phyloP scores from a whole-genome alignment of 1,140 invertebrate genomes.

The Trachelipus rathkii region DNA sequence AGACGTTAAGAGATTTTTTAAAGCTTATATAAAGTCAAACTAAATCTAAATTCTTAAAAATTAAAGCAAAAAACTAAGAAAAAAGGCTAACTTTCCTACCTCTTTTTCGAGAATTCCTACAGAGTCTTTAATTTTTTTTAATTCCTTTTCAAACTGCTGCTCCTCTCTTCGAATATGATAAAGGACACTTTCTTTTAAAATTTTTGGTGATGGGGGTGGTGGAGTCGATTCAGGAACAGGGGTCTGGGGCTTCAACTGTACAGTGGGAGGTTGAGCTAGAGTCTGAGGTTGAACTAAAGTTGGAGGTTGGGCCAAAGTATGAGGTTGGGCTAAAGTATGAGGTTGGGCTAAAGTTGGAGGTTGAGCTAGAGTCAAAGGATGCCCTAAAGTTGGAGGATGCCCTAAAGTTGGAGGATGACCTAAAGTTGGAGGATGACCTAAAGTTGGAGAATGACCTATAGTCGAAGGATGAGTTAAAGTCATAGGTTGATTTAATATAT shows the following conservation, averaged over 20 bases:
- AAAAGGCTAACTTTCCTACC: background rate
- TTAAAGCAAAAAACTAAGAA: background rate
- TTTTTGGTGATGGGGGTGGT: background rate
- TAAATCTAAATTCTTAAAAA: background rate
- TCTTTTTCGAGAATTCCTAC: background rate
- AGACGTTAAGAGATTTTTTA: too few species aligned
- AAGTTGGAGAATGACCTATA: too few species aligned
- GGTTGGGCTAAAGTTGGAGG: too few species aligned
- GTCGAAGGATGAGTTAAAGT: too few species aligned
- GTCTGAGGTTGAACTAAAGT: background rate
- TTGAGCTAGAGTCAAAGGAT: too few species aligned
- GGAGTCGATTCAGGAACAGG: background rate
- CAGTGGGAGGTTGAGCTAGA: background rate
- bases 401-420: too few species aligned
- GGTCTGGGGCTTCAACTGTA: background rate
- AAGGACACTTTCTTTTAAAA: conserved; percentile 3
- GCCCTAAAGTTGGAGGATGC: too few species aligned
- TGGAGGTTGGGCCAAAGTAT: background rate
- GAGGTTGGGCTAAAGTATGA: background rate
- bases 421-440: too few species aligned
- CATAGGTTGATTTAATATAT: too few species aligned
- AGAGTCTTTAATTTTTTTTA: background rate
- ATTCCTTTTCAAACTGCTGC: background rate
- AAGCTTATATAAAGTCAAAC: too few species aligned
- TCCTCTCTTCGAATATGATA: background rate